Evolutionary conservation across 2,113 vertebrate genomes (phyloP).

Genomic region (Sinocyclocheilus anshuiensis): DNA sequence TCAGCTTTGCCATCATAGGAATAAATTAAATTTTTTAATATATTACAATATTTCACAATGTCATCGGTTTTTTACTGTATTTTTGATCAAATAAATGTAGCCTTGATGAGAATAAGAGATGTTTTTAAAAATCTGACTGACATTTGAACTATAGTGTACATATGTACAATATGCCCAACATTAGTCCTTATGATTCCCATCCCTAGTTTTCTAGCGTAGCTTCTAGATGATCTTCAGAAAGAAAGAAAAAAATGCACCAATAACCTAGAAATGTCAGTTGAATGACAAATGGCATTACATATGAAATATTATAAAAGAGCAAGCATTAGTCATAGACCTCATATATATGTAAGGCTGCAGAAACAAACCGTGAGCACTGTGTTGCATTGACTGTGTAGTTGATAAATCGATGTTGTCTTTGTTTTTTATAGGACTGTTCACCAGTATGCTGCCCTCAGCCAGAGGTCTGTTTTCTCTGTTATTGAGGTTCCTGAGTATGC

Average conservation of each 20-base stretch:
- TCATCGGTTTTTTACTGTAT: neutral
- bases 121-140: neutral
- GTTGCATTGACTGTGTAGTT: neutral
- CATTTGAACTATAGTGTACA: neutral
- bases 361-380: neutral
- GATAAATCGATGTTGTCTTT: neutral
- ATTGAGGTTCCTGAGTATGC: constrained; percentile 91
- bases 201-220: neutral
- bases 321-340: neutral
- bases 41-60: too few species aligned
- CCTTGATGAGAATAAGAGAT: neutral
- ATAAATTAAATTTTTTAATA: too few species aligned
- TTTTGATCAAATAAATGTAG: neutral
- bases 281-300: neutral
- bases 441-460: constrained; percentile 92
- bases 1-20: neutral
- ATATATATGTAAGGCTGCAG: neutral
- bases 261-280: neutral
- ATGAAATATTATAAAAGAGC: neutral
- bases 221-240: neutral
- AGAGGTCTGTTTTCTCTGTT: constrained; percentile 87
- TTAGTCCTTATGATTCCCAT: neutral
- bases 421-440: constrained; percentile 85
- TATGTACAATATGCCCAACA: neutral
- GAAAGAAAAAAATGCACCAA: neutral